phyloP scores from a whole-genome alignment of 2,113 vertebrate genomes.

The Vombatus ursinus region DNA sequence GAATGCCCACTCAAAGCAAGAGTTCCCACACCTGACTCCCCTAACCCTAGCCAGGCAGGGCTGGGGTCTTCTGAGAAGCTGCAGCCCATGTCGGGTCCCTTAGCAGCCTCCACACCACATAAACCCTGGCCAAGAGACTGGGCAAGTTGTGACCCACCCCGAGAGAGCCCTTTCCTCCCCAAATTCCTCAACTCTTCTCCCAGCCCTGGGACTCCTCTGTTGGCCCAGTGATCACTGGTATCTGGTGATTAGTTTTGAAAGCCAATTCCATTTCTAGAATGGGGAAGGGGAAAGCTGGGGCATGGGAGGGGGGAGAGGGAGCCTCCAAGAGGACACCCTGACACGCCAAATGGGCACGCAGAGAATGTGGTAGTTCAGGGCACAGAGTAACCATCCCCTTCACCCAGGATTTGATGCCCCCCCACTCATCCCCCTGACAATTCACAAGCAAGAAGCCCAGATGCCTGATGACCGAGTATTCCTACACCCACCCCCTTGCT shows the following conservation, averaged over 20 bases:
- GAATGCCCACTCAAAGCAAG: neutral
- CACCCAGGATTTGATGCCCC: neutral
- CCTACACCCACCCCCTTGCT: neutral
- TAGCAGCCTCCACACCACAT: no score
- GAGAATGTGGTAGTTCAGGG: neutral
- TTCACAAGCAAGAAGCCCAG: neutral
- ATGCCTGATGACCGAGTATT: neutral
- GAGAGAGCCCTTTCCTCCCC: neutral
- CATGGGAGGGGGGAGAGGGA: neutral
- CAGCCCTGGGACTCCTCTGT: neutral
- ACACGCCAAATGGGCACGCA: neutral
- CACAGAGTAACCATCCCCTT: neutral
- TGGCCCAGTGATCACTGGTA: no score
- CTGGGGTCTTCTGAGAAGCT: neutral
- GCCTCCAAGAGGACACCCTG: neutral
- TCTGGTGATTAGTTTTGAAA: neutral
- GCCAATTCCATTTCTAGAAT: neutral
- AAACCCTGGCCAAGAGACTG: neutral
- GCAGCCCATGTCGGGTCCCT: no score
- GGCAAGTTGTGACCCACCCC: neutral
- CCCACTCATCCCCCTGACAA: neutral
- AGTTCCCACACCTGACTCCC: neutral
- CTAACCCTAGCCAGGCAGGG: neutral
- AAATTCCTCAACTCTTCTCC: no score
- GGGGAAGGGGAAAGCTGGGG: neutral